phyloP scores from a whole-genome alignment of 1,140 invertebrate genomes.

The Dysdera silvatica region DNA sequence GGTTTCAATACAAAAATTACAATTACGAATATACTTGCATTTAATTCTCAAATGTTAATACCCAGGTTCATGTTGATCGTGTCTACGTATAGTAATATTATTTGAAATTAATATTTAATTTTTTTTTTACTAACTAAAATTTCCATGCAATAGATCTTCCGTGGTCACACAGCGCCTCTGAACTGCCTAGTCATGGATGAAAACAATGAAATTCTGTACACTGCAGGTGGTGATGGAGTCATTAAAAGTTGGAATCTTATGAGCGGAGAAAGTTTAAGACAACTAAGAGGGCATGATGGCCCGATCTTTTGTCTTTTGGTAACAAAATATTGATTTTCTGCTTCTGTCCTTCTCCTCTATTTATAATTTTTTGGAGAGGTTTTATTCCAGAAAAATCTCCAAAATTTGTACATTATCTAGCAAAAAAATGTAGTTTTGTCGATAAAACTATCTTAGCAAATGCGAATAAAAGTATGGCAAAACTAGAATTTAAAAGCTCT shows the following conservation, averaged over 20 bases:
- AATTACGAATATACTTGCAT: too few species aligned
- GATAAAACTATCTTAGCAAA: too few species aligned
- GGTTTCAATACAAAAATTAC: too few species aligned
- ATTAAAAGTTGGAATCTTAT: conserved; percentile 49
- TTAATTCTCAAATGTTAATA: too few species aligned
- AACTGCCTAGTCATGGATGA: conserved; percentile 48
- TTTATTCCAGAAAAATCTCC: too few species aligned
- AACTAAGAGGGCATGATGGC: conserved; percentile 48
- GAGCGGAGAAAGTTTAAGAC: conserved; percentile 42
- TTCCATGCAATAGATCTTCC: conserved; percentile 39
- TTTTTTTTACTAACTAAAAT: conserved; percentile 49
- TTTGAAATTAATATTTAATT: conserved; percentile 47
- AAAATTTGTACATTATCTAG: too few species aligned
- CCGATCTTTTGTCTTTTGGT: conserved; percentile 49
- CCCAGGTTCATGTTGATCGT: conserved; percentile 27
- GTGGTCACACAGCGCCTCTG: conserved; percentile 46
- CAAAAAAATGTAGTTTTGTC: too few species aligned
- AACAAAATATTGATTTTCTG: conserved; percentile 36
- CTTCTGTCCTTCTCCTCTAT: too few species aligned
- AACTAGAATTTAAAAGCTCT: too few species aligned
- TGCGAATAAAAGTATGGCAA: too few species aligned
- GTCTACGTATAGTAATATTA: conserved; percentile 48
- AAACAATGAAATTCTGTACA: conserved; percentile 45
- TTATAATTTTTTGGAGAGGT: too few species aligned
- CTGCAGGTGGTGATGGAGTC: conserved; percentile 47